A percentile compares a stretch with the other conserved stretches of the same genome.
phyloP scores from a whole-genome alignment of 2,113 vertebrate genomes.

The Trichomycterus rosablanca region DNA sequence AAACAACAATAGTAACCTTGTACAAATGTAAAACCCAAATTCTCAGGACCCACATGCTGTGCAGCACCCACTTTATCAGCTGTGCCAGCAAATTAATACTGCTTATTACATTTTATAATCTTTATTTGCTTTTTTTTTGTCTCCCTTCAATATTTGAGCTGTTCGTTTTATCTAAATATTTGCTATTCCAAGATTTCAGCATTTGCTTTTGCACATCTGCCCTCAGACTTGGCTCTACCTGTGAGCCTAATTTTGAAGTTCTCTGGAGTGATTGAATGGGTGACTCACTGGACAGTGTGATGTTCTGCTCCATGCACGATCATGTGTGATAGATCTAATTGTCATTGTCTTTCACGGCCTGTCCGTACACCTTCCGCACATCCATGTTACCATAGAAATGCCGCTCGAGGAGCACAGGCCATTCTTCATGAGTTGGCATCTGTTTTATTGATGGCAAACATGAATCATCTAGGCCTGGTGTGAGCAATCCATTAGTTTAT shows the following conservation, averaged over 20 bases:
- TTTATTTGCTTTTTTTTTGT: neutral
- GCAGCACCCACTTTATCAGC: too few relatives aligned
- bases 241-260: too few relatives aligned
- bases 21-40: too few relatives aligned
- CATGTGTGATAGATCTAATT: conserved; percentile 40
- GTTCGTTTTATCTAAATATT: neutral
- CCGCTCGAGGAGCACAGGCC: conserved; percentile 3
- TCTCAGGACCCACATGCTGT: too few relatives aligned
- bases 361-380: conserved; percentile 11
- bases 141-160: neutral
- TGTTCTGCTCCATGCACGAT: conserved; percentile 6
- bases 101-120: too few relatives aligned
- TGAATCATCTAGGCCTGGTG: conserved; percentile 17
- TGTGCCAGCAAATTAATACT: too few relatives aligned
- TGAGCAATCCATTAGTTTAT: conserved; percentile 7
- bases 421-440: conserved; percentile 6
- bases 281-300: conserved; percentile 27
- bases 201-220: neutral
- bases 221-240: too few relatives aligned
- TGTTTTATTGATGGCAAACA: conserved; percentile 17
- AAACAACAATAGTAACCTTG: too few relatives aligned
- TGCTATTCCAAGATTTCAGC: conserved; percentile 1
- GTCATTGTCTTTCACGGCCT: conserved; percentile 26
- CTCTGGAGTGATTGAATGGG: neutral
- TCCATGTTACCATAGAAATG: conserved; percentile 34